phyloP scores from a whole-genome alignment of 2,888 invertebrate genomes.

The Meteorus cinctellus region DNA sequence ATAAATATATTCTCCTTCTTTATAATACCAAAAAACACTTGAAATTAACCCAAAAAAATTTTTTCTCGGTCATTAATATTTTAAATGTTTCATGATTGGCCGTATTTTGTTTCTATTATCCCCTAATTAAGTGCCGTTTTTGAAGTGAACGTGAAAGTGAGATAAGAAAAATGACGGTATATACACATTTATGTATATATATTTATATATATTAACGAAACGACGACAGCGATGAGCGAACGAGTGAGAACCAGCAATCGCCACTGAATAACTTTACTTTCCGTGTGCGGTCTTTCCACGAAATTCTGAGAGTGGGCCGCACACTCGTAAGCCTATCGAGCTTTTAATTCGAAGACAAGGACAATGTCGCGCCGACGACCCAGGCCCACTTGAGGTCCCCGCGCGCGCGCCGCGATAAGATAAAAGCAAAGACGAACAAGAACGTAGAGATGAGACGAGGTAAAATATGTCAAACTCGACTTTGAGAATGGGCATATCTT shows the following conservation, averaged over 20 bases:
- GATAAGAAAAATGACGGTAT: constrained; percentile 59
- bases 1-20: constrained; percentile 7
- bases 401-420: constrained; percentile 39
- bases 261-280: constrained; percentile 30
- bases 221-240: constrained; percentile 39
- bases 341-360: constrained; percentile 47
- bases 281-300: constrained; percentile 41
- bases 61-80: constrained; percentile 57
- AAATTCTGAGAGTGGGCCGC: constrained; percentile 35
- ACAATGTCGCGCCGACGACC: constrained; percentile 35
- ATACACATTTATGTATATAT: not conserved
- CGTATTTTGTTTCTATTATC: constrained; percentile 70
- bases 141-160: constrained; percentile 56
- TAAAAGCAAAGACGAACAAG: constrained; percentile 43
- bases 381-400: constrained; percentile 2
- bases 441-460: constrained; percentile 35
- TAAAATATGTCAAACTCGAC: constrained; percentile 47
- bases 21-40: constrained; percentile 16
- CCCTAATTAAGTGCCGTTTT: constrained; percentile 70
- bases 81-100: constrained; percentile 67
- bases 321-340: constrained; percentile 44
- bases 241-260: constrained; percentile 26
- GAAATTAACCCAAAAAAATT: constrained; percentile 36
- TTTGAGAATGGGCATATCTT: constrained; percentile 10
- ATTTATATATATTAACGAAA: not conserved